phyloP scores from a whole-genome alignment of 2,113 vertebrate genomes.

The Burhinus bistriatus region DNA sequence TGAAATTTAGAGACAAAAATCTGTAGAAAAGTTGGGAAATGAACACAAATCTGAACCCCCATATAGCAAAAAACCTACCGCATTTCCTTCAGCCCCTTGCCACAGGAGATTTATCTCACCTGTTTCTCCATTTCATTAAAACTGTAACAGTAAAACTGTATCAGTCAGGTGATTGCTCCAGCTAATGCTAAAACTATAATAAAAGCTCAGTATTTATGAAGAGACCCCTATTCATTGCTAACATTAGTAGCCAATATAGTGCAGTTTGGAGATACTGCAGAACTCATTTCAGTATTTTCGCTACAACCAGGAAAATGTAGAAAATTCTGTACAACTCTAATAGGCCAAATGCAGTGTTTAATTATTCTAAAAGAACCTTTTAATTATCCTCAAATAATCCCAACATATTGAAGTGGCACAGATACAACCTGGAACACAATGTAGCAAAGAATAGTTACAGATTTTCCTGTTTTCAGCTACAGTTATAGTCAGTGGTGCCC shows the following conservation, averaged over 20 bases:
- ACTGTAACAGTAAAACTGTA: not conserved
- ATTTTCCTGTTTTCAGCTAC: conserved; percentile 41
- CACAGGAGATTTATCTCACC: not conserved
- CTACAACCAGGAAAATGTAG: not conserved
- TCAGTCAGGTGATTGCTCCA: not conserved
- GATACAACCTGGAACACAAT: not conserved
- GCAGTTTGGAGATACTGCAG: not conserved
- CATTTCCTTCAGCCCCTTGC: not conserved
- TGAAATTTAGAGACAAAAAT: not conserved
- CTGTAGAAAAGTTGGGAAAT: not conserved
- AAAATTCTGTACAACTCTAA: not conserved
- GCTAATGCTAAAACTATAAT: not conserved
- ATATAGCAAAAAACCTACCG: not conserved
- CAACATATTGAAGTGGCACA: not conserved
- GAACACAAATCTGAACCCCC: not conserved
- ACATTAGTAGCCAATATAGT: not conserved
- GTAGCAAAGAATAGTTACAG: not conserved
- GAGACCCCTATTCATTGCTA: not conserved
- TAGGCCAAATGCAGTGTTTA: not conserved
- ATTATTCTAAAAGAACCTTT: conserved; percentile 12
- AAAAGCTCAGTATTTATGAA: not conserved
- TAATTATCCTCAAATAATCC: not conserved
- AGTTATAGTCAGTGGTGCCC: conserved; percentile 24
- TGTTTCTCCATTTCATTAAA: not conserved
- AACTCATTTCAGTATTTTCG: not conserved